Evolutionary conservation across 2,888 invertebrate genomes (phyloP), one percentile per base, ranked within the genome.

Genomic region (Monochamus alternatus): DNA sequence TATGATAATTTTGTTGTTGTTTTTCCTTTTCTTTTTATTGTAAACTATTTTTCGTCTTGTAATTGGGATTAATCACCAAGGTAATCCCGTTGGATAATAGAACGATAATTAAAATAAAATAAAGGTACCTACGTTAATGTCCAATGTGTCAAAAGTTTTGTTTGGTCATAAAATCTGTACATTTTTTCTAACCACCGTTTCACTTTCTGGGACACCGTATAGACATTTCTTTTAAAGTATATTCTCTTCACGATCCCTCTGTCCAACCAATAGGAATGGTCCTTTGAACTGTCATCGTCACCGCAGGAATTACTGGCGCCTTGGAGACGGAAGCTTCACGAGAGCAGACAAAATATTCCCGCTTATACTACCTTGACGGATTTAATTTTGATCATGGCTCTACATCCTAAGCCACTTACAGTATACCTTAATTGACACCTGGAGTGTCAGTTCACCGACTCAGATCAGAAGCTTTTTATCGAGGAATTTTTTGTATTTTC

Each of bases 331-430:
- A 32, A n/a, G 32, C 5, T 5, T 32, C 32, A 7, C 7, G 31
- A 31, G 10, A 31, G 12, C 44, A 55, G 64, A 47, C 47, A 64
- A 64, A 64, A 64, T 64, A 64, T 64, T 44, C 47, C 47, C 47
- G 47, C 47, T 47, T 12, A 22, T 38, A 44, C 47, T 47, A 64
- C 12, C 12, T 9, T 31, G 47, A 64, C 64, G 47, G 64, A 64
- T 64, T 64, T 64, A 64, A 64, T 64, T 64, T 64, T 64, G 64
- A 64, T 64, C 64, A 47, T 64, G 64, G 64, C 47, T 64, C 47
- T 64, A 64, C 47, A 47, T 64, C 22, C 64, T 64, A 47, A 64
- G 22, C 47, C 64, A 64, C 64, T 64, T 64, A 64, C 64, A 47
- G 64, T 47, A 30, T 47, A 10, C 47, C 12, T 10, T 47, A 64